Percentiles rank a stretch among this genome's conserved stretches.
Evolutionary conservation across 2,113 vertebrate genomes (phyloP).

Genomic region (Alethe castanea): DNA sequence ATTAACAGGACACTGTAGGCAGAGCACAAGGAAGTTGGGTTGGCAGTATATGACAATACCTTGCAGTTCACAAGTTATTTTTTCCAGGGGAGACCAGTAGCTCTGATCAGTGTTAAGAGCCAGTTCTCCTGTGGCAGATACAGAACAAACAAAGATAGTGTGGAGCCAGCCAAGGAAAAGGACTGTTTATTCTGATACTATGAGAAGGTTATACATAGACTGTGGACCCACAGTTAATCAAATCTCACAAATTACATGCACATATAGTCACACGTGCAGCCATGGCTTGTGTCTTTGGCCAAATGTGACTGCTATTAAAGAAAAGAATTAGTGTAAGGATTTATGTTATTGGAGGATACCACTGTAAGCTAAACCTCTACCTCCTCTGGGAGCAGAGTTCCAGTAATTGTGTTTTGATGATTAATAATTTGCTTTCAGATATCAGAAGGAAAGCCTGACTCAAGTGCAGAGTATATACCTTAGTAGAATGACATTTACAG

Average conservation of each 20-base stretch:
- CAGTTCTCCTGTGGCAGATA: background rate
- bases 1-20: background rate
- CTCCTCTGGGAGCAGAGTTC: background rate
- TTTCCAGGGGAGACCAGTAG: background rate
- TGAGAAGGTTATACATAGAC: background rate
- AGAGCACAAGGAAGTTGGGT: background rate
- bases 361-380: background rate
- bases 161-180: background rate
- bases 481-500: background rate
- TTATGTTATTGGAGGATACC: background rate
- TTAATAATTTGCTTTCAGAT: conserved; percentile 22
- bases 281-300: background rate
- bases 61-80: background rate
- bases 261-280: rapidly evolving
- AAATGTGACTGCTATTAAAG: background rate
- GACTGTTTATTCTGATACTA: background rate
- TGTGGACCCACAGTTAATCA: background rate
- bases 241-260: background rate
- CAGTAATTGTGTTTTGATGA: background rate
- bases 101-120: background rate
- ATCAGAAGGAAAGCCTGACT: background rate
- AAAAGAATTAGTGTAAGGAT: background rate
- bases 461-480: background rate
- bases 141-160: background rate
- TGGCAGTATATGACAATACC: background rate